Evolutionary conservation across 64 coral and sea anemone genomes (phyloP).

Genomic region (Acropora yongei): DNA sequence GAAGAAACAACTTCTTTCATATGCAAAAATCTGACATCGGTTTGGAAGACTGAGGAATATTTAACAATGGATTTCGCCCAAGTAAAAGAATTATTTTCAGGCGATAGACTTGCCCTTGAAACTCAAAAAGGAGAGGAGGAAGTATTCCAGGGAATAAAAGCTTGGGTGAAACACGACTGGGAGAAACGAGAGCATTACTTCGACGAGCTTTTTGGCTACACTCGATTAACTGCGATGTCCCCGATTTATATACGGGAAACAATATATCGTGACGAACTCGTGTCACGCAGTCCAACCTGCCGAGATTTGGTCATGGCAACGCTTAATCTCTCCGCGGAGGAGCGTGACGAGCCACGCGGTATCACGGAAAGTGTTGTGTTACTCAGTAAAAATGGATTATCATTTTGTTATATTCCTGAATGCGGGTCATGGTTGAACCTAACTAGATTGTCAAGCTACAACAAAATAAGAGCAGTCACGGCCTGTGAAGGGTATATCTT

Average conservation of each 20-base stretch:
- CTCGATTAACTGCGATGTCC: constrained; percentile 26
- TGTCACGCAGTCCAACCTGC: constrained; percentile 6
- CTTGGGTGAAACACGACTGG: background rate
- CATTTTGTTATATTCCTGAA: background rate
- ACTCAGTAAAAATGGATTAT: constrained; percentile 20
- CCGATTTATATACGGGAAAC: background rate
- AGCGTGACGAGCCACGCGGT: constrained; percentile 52
- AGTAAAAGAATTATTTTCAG: background rate
- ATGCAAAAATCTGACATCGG: background rate
- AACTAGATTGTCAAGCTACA: constrained; percentile 27
- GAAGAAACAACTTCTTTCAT: constrained; percentile 30
- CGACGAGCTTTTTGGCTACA: constrained; percentile 15
- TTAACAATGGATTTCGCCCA: background rate
- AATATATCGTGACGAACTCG: constrained; percentile 30
- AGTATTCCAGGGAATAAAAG: constrained; percentile 16
- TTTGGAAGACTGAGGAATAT: constrained; percentile 34
- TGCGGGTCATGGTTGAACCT: constrained; percentile 1
- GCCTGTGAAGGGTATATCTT: background rate
- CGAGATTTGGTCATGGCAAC: constrained; percentile 4
- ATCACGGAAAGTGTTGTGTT: constrained; percentile 32
- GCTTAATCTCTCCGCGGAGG: background rate
- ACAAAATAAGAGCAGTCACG: constrained; percentile 13
- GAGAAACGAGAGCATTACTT: constrained; percentile 6
- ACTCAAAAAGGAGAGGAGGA: constrained; percentile 39
- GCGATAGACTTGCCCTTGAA: constrained; percentile 13